Conservation (phyloP, 2,797 vertebrate genomes). For the Liparis tanakae region DNA sequence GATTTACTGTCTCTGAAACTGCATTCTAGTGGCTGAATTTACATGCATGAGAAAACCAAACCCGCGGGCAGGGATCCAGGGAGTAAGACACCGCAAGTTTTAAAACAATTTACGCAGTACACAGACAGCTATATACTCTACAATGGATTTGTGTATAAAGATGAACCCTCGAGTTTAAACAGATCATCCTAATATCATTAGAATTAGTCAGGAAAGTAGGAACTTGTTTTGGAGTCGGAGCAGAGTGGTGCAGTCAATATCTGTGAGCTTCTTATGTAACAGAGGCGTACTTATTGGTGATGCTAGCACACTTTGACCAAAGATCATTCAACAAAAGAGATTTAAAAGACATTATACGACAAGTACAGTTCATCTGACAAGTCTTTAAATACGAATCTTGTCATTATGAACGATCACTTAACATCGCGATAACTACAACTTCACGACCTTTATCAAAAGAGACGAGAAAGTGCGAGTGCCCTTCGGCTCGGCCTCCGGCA, state of each 20-base stretch:
- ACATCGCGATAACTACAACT: constrained; percentile 18
- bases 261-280: constrained; percentile 52
- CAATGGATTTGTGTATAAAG: constrained; percentile 40
- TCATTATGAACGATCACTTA: constrained; percentile 29
- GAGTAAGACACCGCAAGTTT: constrained; percentile 32
- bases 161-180: constrained; percentile 44
- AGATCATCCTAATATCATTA: constrained; percentile 59
- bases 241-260: constrained; percentile 39
- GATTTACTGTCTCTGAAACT: constrained; percentile 66
- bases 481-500: constrained; percentile 45
- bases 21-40: constrained; percentile 45
- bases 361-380: constrained; percentile 12
- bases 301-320: constrained; percentile 12
- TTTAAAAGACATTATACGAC: neutral
- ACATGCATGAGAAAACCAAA: constrained; percentile 37
- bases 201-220: constrained; percentile 41
- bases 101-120: constrained; percentile 39
- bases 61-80: constrained; percentile 5
- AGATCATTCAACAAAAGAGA: constrained; percentile 10
- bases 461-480: constrained; percentile 25
- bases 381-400: constrained; percentile 15
- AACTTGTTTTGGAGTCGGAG: constrained; percentile 43
- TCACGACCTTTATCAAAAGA: constrained; percentile 45
- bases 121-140: constrained; percentile 8
- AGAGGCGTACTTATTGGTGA: constrained; percentile 22